Conservation (phyloP, 1,140 invertebrate species). For the Ridgeia piscesae region DNA sequence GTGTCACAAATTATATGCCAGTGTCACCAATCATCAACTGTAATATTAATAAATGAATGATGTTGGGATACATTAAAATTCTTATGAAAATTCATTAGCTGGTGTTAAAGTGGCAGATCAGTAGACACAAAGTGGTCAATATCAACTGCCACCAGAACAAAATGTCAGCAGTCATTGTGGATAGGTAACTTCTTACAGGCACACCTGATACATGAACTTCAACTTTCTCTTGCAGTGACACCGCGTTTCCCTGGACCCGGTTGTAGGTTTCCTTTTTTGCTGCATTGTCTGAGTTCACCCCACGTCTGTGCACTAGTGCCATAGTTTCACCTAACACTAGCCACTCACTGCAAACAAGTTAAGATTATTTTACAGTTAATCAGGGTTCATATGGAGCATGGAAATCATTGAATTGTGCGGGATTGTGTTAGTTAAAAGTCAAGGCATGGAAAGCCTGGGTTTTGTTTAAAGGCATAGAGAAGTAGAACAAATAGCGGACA, state of each 20-base stretch:
- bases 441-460: no score
- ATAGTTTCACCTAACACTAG: background rate
- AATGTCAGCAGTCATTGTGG: background rate
- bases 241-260: background rate
- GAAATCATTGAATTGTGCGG: no score
- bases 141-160: background rate
- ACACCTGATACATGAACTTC: background rate
- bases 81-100: background rate
- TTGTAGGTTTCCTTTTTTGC: background rate
- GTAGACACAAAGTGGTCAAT: background rate
- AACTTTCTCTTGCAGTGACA: slow-evolving; percentile 5
- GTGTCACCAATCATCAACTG: background rate
- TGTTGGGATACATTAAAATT: background rate
- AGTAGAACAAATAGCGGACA: no score
- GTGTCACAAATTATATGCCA: background rate
- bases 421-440: no score
- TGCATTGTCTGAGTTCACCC: background rate
- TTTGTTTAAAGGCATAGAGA: no score
- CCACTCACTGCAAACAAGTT: background rate
- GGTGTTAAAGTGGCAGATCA: background rate
- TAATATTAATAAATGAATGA: background rate
- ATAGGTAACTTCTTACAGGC: background rate
- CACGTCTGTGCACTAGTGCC: background rate
- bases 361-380: background rate
- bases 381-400: no score